Base-by-base conservation (phyloP, 2,113 vertebrate genomes). In the Callochromis pleurospilus region DNA sequence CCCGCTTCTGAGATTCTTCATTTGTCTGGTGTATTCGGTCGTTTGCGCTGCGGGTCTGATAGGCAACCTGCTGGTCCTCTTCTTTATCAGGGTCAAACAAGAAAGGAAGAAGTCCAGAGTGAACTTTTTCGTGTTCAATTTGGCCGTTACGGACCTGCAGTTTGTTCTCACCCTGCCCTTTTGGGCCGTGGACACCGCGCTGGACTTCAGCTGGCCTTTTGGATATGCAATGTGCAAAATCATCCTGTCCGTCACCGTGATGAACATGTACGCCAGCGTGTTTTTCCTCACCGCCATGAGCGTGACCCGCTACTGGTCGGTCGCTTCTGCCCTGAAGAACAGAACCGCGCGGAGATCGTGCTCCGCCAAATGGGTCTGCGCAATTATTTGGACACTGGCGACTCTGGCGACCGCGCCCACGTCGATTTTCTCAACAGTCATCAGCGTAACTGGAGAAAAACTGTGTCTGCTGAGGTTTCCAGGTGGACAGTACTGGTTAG, bases 161-260 rank as follows among this genome's bases (percentile, higher is more conserved):
- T 97, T 97, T 26, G 96, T 96, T 14, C 89, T 96, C 56, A 96
- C 94, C 2, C 93, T 96, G 87, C 96, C 97, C 15, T 97, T 96
- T 88, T 97, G 96, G 96, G 96, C 96, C 1, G 95, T 93, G 89
- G 96, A 97, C 93, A 96, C 94, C 1, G 95, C 79, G 33, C 88
- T 95, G 88, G 96, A 97, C 92, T 97, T 97, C 94, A 96, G 95
- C 90, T 97, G 97, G 95, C 96, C 96, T 49, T 96, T 96, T 80
- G 95, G 95, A 19, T 84, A 95, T 88, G 95, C 95, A 85, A 97
- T 97, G 96, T 97, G 96, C 33, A 96, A 95, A 36, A 94, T 96
- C 82, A 33, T 96, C 40, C 95, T 96, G 14, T 96, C 95, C 1
- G 94, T 95, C 82, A 96, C 95, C 1, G 96, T 96, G 56, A 95